phyloP scores from a whole-genome alignment of 2,113 vertebrate species.

The Nematolebias whitei region DNA sequence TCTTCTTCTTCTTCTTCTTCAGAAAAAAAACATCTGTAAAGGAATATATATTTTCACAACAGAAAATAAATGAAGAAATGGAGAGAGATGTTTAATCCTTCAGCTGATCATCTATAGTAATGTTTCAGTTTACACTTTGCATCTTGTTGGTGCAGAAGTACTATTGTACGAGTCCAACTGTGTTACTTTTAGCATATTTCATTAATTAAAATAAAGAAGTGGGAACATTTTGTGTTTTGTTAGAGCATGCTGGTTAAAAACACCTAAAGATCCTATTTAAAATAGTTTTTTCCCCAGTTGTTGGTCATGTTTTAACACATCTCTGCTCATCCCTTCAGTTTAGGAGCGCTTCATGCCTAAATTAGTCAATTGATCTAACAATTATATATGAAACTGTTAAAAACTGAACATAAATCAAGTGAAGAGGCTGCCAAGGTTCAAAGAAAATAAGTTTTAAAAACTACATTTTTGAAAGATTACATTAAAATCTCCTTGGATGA shows the following conservation, averaged over 20 bases:
- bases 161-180: background rate
- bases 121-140: background rate
- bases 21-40: no score
- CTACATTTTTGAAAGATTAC: background rate
- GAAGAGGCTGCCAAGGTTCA: no score
- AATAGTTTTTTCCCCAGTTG: no score
- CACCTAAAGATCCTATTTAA: background rate
- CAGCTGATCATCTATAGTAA: background rate
- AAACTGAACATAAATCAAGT: background rate
- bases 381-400: background rate
- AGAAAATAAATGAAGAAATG: no score
- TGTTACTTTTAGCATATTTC: background rate
- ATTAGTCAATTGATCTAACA: no score
- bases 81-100: background rate
- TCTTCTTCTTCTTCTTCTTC: no score
- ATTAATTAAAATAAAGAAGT: no score
- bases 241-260: background rate
- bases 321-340: background rate
- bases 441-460: no score
- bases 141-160: background rate
- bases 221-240: background rate
- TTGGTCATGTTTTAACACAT: background rate
- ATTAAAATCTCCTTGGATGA: background rate
- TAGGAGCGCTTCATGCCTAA: no score
- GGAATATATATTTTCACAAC: no score